Conservation (phyloP, 2,113 vertebrate genomes). For the Phrynosoma blainvillii region DNA sequence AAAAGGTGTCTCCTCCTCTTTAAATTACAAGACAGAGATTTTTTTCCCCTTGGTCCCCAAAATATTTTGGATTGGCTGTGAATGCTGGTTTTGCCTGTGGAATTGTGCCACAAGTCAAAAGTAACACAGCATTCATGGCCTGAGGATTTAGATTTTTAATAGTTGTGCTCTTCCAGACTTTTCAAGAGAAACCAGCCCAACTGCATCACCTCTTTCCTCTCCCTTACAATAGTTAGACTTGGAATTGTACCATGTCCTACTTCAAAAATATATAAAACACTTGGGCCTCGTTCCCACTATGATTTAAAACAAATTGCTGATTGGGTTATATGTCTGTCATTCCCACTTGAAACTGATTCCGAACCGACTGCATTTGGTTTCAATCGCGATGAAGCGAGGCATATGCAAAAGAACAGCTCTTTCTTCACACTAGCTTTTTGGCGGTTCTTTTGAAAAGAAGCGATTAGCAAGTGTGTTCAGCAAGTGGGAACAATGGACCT, state of each 20-base stretch:
- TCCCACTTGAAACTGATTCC: too few species aligned
- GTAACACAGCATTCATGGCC: background rate
- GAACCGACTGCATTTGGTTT: too few species aligned
- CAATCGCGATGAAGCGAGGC: too few species aligned
- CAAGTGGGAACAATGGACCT: too few species aligned
- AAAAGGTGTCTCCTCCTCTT: background rate
- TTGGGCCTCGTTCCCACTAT: too few species aligned
- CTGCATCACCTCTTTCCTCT: background rate
- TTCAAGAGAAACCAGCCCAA: background rate
- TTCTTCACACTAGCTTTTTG: too few species aligned
- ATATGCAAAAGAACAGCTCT: too few species aligned
- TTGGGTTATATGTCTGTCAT: too few species aligned
- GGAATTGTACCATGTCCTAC: background rate
- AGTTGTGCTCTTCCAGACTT: background rate
- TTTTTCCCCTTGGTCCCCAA: background rate
- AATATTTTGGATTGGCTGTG: background rate
- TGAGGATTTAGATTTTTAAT: too few species aligned
- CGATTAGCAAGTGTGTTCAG: too few species aligned
- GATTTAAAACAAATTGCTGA: too few species aligned
- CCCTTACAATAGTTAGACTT: background rate
- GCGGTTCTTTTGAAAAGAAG: too few species aligned
- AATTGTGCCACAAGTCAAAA: background rate
- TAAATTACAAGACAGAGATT: background rate
- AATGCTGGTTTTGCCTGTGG: background rate
- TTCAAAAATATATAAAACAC: background rate